Conservation (phyloP, 2,888 invertebrate species). For the Palloptera scutellata region DNA sequence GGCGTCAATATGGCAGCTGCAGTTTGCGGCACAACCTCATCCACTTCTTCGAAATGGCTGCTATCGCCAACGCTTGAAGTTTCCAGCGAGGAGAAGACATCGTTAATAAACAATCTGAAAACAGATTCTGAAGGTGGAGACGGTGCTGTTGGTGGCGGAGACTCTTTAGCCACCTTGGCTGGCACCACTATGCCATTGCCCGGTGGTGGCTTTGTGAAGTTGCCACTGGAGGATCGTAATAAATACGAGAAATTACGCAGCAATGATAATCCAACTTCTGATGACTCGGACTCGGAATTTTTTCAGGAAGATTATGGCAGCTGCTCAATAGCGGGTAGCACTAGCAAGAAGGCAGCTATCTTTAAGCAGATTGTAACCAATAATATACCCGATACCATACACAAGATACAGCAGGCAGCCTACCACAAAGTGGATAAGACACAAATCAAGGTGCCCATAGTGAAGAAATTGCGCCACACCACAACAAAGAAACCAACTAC, state of each 20-base stretch:
- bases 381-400: constrained; percentile 68
- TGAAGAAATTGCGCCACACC: constrained; percentile 66
- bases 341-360: constrained; percentile 54
- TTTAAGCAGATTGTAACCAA: constrained; percentile 65
- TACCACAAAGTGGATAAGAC: constrained; percentile 67
- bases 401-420: constrained; percentile 65
- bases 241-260: constrained; percentile 79
- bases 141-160: constrained; percentile 31
- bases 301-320: constrained; percentile 57
- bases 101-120: constrained; percentile 56
- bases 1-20: constrained; percentile 33
- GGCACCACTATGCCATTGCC: constrained; percentile 44
- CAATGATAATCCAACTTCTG: constrained; percentile 68
- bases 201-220: constrained; percentile 68
- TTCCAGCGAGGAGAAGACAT: constrained; percentile 61
- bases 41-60: constrained; percentile 62
- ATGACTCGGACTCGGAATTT: constrained; percentile 66
- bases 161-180: constrained; percentile 34
- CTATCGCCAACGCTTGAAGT: constrained; percentile 64
- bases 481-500: constrained; percentile 56
- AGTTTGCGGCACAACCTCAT: constrained; percentile 50
- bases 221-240: constrained; percentile 75
- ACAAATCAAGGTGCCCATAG: constrained; percentile 61
- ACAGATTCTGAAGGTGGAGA: constrained; percentile 53
- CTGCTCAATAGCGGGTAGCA: constrained; percentile 39